Conservation (phyloP, 2,797 vertebrate species). For the Scyliorhinus canicula region DNA sequence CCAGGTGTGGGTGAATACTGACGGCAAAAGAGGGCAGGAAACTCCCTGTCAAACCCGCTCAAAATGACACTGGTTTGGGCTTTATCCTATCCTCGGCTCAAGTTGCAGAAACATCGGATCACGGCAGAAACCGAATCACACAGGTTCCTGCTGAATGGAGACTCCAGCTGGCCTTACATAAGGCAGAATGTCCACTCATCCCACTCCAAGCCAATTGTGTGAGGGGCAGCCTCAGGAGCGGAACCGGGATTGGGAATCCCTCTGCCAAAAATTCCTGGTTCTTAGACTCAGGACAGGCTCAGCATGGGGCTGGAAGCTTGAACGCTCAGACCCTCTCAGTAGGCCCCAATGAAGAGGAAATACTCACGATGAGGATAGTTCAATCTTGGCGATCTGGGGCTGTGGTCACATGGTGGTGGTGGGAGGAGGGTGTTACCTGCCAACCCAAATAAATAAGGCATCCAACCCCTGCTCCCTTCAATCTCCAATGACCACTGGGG, state of each 20-base stretch:
- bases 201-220: no score
- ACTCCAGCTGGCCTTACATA: no score
- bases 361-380: not conserved
- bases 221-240: not conserved
- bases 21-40: no score
- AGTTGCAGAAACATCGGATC: not conserved
- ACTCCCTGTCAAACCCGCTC: no score
- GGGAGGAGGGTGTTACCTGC: no score
- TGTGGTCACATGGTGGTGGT: no score
- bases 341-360: no score
- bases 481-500: not conserved
- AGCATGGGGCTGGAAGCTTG: not conserved
- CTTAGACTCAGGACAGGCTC: not conserved
- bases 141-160: not conserved
- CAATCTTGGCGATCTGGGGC: no score
- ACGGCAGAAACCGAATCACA: not conserved
- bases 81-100: no score
- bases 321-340: not conserved
- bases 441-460: not conserved
- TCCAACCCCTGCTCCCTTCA: not conserved
- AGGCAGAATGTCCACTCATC: not conserved
- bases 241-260: not conserved
- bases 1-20: no score
- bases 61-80: no score
- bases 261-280: not conserved